Percentiles rank a stretch among this genome's conserved stretches.
Conservation (phyloP, 2,888 invertebrate genomes). For the Chironomus tentans region DNA sequence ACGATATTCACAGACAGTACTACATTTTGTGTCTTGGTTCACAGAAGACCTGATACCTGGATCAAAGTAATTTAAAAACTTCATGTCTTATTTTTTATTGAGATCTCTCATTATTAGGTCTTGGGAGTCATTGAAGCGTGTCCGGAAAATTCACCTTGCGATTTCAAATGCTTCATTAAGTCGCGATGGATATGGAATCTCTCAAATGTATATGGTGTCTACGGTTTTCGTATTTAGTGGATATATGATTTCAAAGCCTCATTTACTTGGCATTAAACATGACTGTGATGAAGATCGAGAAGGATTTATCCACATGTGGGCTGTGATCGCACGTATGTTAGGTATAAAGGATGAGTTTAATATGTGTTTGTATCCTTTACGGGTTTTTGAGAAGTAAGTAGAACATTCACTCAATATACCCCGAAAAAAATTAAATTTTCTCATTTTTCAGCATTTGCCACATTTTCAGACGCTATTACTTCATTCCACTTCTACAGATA, state of each 20-base stretch:
- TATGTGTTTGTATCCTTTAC: slow-evolving; percentile 29
- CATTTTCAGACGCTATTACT: slow-evolving; percentile 28
- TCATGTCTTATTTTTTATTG: too few species aligned
- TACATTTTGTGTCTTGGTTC: too few species aligned
- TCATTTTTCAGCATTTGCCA: slow-evolving; percentile 26
- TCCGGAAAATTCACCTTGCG: slow-evolving; percentile 52
- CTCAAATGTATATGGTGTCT: slow-evolving; percentile 66
- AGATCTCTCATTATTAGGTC: not conserved
- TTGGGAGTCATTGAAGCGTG: slow-evolving; percentile 47
- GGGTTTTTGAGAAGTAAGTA: too few species aligned
- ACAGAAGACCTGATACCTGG: too few species aligned
- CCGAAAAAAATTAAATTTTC: too few species aligned
- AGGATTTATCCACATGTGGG: slow-evolving; percentile 69
- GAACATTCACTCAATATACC: too few species aligned
- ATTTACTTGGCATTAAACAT: slow-evolving; percentile 52
- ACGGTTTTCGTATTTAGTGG: slow-evolving; percentile 78
- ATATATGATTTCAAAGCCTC: slow-evolving; percentile 47
- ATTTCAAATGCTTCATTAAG: slow-evolving; percentile 44
- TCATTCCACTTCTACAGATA: slow-evolving; percentile 29
- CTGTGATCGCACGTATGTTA: slow-evolving; percentile 61
- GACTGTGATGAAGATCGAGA: slow-evolving; percentile 54
- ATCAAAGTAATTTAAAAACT: too few species aligned
- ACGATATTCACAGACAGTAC: too few species aligned
- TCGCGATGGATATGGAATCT: slow-evolving; percentile 47
- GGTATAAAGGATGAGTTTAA: slow-evolving; percentile 56